A percentile compares a stretch with the other conserved stretches of the same genome.
phyloP scores from a whole-genome alignment of 1,140 invertebrate genomes.

The Diachasma alloeum region DNA sequence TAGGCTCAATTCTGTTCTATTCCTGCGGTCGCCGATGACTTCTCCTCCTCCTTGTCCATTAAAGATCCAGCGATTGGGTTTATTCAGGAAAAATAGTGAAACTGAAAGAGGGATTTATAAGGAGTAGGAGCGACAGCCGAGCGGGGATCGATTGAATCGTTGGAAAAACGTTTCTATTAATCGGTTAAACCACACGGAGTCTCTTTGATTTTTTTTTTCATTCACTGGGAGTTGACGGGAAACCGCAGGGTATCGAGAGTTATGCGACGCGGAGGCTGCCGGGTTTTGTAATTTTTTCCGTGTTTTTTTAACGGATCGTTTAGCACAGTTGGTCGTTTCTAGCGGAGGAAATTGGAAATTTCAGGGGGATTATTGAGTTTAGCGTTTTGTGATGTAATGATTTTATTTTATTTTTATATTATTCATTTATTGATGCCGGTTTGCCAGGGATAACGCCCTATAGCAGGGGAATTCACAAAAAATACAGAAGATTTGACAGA shows the following conservation, averaged over 20 bases:
- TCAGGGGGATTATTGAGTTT: neutral
- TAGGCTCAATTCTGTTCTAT: neutral
- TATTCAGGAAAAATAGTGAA: neutral
- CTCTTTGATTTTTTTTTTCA: neutral
- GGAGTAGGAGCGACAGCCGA: neutral
- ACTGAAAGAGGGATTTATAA: neutral
- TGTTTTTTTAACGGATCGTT: neutral
- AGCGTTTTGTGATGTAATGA: too few relatives aligned
- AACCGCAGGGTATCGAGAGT: neutral
- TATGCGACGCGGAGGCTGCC: neutral
- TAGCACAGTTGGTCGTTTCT: neutral
- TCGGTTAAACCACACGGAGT: neutral
- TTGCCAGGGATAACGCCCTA: too few relatives aligned
- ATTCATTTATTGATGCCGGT: too few relatives aligned
- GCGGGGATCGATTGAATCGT: neutral
- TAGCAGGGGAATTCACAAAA: too few relatives aligned
- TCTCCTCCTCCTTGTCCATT: neutral
- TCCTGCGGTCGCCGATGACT: neutral
- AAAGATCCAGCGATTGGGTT: neutral
- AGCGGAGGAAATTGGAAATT: neutral
- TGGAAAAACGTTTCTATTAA: conserved; percentile 11
- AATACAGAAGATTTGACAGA: too few relatives aligned
- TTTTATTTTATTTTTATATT: too few relatives aligned
- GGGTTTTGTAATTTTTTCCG: neutral
- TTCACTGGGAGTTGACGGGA: neutral